A percentile compares a stretch with the other conserved stretches of the same genome.
Evolutionary conservation across 2,113 vertebrate genomes (phyloP).

Genomic region (Centropus bengalensis): DNA sequence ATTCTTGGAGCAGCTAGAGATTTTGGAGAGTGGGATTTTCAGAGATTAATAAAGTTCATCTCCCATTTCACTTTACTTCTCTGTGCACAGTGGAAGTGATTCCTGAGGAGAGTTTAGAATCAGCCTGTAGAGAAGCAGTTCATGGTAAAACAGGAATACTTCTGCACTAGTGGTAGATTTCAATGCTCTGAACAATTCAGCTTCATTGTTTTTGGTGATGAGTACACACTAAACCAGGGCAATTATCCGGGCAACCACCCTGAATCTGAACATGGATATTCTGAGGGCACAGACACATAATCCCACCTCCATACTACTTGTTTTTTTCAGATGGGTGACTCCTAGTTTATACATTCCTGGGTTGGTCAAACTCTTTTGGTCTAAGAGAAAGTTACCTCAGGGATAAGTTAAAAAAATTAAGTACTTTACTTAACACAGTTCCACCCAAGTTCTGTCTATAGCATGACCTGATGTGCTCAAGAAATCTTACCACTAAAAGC

Average conservation of each 20-base stretch:
- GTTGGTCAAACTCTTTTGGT: neutral
- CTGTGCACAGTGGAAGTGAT: neutral
- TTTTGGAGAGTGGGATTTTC: neutral
- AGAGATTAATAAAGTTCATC: neutral
- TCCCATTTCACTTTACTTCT: neutral
- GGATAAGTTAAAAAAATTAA: neutral
- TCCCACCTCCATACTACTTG: no score
- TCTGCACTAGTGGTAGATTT: neutral
- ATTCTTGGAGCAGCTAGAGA: neutral
- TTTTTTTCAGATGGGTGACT: neutral
- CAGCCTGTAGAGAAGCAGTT: neutral
- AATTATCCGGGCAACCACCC: neutral
- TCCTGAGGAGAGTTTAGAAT: neutral
- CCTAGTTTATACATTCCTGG: neutral
- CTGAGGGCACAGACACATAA: neutral
- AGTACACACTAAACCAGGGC: neutral
- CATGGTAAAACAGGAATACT: neutral
- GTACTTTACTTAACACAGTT: neutral
- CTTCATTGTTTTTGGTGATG: neutral
- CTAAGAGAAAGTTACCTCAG: neutral
- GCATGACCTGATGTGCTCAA: neutral
- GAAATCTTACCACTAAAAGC: neutral
- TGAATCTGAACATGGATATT: neutral
- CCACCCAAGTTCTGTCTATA: neutral
- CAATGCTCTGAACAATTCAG: neutral